phyloP scores from a whole-genome alignment of 1,140 invertebrate species.

The Zaprionus kolodkinae region DNA sequence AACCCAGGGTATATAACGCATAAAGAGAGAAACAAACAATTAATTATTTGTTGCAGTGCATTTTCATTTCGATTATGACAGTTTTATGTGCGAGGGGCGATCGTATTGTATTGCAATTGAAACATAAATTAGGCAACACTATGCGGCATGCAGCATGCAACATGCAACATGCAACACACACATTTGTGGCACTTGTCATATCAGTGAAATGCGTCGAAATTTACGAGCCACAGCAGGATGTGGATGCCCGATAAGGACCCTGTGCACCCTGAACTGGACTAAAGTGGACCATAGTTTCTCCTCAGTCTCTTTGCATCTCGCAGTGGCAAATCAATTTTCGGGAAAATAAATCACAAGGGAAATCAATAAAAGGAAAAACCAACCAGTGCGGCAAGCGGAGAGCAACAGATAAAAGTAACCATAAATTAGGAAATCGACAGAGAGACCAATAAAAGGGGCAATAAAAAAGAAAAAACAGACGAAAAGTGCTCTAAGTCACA shows the following conservation, averaged over 20 bases:
- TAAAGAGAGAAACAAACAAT: slow-evolving; percentile 36
- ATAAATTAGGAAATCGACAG: slow-evolving; percentile 53
- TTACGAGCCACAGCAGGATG: slow-evolving; percentile 61
- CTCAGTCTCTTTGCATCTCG: slow-evolving; percentile 12
- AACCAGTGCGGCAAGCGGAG: no score
- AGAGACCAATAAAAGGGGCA: slow-evolving; percentile 54
- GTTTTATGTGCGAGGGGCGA: slow-evolving; percentile 58
- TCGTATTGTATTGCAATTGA: slow-evolving; percentile 57
- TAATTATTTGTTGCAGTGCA: slow-evolving; percentile 73
- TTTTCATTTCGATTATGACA: slow-evolving; percentile 78
- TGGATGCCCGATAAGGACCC: slow-evolving; percentile 34
- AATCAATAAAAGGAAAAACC: slow-evolving; percentile 44
- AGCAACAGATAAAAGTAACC: slow-evolving; percentile 55
- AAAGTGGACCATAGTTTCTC: slow-evolving; percentile 39
- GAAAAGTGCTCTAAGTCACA: neutral
- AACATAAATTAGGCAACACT: slow-evolving; percentile 79
- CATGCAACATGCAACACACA: slow-evolving; percentile 53
- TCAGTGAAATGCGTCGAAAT: slow-evolving; percentile 57
- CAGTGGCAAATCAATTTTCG: slow-evolving; percentile 73
- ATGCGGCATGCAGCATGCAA: slow-evolving; percentile 63
- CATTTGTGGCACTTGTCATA: slow-evolving; percentile 74
- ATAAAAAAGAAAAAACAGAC: slow-evolving; percentile 6
- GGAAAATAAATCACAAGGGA: slow-evolving; percentile 64
- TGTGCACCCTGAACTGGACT: slow-evolving; percentile 18
- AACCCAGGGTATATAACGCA: slow-evolving; percentile 17